Base-by-base conservation (phyloP, 2,888 invertebrate genomes). In the Chalcosyrphus nemorum region DNA sequence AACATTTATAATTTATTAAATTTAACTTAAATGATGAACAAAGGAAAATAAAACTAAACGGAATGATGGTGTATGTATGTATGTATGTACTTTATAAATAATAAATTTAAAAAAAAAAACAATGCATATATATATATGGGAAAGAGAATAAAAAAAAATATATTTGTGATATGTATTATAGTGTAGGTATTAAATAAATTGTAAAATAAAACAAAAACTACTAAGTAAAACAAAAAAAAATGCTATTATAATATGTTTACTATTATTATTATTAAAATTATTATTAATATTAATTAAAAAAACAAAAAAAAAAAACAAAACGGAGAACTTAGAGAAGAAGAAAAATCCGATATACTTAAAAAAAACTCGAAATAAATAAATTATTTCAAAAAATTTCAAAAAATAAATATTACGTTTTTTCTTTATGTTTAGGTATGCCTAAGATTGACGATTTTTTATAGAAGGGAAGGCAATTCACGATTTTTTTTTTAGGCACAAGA, bases 81-180 rank as follows among this genome's bases (percentile, higher is more conserved):
- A 61, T 77, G 77, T 72, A 74, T 71, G 81, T 76, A 77, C 65
- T 77, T 72, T 47, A 57, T 50, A 50, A 56, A 63, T 6, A 35
- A 17, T 1, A 38, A 35, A 72, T 35, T 2, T 27, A 47, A 66
- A 32, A 29, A 68, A 50, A 57, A 54, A 54, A 54, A 63, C n/a
- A 75, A 68, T 82, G 77, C 76, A 78, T 77, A 59, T 61, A 81
- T 70, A 59, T 56, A 52, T 57, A 56, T 57, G 70, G 63, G 45
- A 78, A 74, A 77, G 61, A 86, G 74, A 86, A 75, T 59, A 82
- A 76, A 71, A 61, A 72, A 68, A 80, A 80, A 80, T 86, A 86
- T 86, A 86, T 86, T 86, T 86, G 86, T 86, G 86, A 86, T 86
- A 86, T 86, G 86, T 86, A 86, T 86, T 86, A 86, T 86, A 86